Evolutionary conservation across 2,797 vertebrate species (phyloP).

Genomic region (Anableps anableps): DNA sequence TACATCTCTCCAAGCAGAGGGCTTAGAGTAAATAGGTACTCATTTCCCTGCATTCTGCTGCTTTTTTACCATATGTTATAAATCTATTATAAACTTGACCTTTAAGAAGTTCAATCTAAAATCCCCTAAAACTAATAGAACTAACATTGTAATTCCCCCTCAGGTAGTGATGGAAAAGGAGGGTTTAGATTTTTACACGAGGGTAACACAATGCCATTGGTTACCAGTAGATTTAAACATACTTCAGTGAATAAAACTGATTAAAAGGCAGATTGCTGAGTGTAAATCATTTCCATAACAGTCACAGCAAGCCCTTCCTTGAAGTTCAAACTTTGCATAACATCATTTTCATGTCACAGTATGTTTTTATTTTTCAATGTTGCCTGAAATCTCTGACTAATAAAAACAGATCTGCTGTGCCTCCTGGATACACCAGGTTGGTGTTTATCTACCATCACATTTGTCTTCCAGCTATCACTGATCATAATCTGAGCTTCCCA

Average conservation of each 20-base stretch:
- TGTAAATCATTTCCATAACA: not conserved
- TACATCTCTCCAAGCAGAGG: not conserved
- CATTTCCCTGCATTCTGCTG: not conserved
- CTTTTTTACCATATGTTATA: not conserved
- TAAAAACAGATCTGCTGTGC: constrained; percentile 10
- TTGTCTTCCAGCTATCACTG: constrained; percentile 7
- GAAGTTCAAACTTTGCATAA: not conserved
- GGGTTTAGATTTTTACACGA: not conserved
- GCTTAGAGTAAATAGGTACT: not conserved
- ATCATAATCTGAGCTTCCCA: constrained; percentile 39
- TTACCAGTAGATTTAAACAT: not conserved
- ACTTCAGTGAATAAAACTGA: not conserved
- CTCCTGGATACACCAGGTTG: not conserved
- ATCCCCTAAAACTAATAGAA: not conserved
- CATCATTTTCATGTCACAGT: not conserved
- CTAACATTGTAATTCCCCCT: not conserved
- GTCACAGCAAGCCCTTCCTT: not conserved
- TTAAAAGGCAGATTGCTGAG: not conserved
- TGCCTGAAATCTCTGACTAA: constrained; percentile 9
- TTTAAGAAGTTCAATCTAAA: constrained; percentile 1
- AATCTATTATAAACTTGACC: not conserved
- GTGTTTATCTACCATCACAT: not conserved
- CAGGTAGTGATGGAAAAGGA: not conserved
- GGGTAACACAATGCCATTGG: not conserved
- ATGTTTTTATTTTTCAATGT: not conserved